Evolutionary conservation across 2,888 invertebrate species (phyloP).

Genomic region (Steromphala cineraria): DNA sequence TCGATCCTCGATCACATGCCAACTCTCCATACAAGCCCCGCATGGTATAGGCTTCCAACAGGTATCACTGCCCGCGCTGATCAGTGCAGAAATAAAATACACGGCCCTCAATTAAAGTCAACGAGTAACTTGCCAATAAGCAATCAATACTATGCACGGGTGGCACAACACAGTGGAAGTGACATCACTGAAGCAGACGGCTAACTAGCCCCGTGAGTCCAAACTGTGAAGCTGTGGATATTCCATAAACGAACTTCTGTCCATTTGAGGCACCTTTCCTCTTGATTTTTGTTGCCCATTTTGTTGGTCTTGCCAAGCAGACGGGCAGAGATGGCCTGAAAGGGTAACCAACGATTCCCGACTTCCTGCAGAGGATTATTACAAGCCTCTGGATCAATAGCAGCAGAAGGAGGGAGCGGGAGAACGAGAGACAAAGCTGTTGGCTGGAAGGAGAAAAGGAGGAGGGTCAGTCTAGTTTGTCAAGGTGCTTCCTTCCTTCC

Average conservation of each 20-base stretch:
- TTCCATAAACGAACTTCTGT: too few relatives aligned
- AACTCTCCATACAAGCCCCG: too few relatives aligned
- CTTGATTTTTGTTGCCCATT: conserved; percentile 15
- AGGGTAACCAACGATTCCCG: conserved; percentile 10
- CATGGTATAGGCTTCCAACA: neutral
- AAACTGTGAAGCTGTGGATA: neutral
- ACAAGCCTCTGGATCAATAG: conserved; percentile 4
- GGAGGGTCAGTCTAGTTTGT: too few relatives aligned
- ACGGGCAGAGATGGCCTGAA: neutral
- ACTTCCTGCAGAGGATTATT: neutral
- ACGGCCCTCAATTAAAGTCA: conserved; percentile 8
- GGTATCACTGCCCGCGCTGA: neutral
- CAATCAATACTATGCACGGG: neutral
- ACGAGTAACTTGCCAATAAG: neutral
- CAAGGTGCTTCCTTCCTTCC: too few relatives aligned
- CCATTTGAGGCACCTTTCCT: too few relatives aligned
- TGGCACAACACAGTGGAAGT: neutral
- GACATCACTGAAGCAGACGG: neutral
- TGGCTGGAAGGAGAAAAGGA: neutral
- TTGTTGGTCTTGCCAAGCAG: neutral
- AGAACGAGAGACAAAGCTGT: neutral
- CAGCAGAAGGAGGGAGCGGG: neutral
- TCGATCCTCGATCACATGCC: too few relatives aligned
- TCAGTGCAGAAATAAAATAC: neutral
- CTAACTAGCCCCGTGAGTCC: neutral